These are phyloP conservation scores for Rallus crepitans DNA, from an alignment of 2,797 vertebrate species.

Conservation along the genomic window DNA sequence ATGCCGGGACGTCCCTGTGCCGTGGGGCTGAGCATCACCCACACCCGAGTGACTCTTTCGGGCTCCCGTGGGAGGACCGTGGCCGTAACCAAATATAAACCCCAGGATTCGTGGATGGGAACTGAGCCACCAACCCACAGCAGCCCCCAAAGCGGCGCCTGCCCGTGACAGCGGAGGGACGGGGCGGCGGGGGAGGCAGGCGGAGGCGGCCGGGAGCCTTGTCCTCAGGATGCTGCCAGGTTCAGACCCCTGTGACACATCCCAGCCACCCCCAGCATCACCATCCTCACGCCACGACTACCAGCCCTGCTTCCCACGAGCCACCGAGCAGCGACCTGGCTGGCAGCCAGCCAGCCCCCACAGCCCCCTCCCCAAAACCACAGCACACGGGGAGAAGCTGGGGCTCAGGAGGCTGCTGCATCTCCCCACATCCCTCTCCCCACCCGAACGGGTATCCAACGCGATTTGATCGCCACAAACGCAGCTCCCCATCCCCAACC, in stretches of 20 bases:
- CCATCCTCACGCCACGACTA: too few relatives aligned
- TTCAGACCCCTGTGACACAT: too few relatives aligned
- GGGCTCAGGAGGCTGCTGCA: neutral
- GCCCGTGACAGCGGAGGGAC: neutral
- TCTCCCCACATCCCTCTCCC: neutral
- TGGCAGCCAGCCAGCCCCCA: too few relatives aligned
- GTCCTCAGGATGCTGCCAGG: too few relatives aligned
- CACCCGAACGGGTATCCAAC: too few relatives aligned
- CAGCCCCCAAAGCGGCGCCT: neutral
- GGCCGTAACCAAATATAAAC: neutral
- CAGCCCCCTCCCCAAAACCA: too few relatives aligned
- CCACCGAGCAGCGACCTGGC: neutral
- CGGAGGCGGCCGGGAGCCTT: neutral
- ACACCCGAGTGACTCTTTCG: neutral
- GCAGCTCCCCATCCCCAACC: too few relatives aligned
- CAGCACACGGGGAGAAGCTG: accelerated
- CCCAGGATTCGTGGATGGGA: neutral
- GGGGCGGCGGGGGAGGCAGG: neutral
- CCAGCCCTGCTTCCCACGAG: neutral
- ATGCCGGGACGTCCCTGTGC: neutral
- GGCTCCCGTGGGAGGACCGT: neutral
- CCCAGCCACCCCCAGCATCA: too few relatives aligned
- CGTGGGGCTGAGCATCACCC: neutral
- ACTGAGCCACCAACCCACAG: neutral
- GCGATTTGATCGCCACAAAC: too few relatives aligned